Percentiles rank a stretch among this genome's conserved stretches.
Evolutionary conservation across 2,113 vertebrate species (phyloP).

Genomic region (Megalops atlanticus): DNA sequence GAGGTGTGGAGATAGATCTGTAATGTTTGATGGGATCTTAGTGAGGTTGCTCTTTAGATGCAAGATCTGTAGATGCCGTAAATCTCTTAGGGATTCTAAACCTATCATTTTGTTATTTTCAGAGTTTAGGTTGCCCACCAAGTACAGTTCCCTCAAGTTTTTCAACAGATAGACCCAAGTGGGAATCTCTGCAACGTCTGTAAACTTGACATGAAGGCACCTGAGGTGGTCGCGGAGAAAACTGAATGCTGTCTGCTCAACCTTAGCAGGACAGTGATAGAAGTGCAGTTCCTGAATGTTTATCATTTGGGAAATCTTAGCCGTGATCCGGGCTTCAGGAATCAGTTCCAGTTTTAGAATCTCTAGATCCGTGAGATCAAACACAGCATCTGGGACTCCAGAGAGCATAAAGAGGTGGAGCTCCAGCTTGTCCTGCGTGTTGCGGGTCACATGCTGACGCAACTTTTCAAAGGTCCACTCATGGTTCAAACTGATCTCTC

Average conservation of each 20-base stretch:
- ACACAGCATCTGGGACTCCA: slow-evolving; percentile 90
- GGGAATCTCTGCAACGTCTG: slow-evolving; percentile 95
- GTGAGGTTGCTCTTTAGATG: slow-evolving; percentile 97
- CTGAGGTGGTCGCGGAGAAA: slow-evolving; percentile 95
- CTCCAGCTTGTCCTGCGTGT: slow-evolving; percentile 89
- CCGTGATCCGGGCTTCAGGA: slow-evolving; percentile 92
- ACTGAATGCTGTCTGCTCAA: slow-evolving; percentile 95
- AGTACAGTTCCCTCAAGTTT: slow-evolving; percentile 88
- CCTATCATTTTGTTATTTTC: slow-evolving; percentile 99
- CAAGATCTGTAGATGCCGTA: slow-evolving; percentile 90
- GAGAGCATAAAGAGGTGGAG: slow-evolving; percentile 95
- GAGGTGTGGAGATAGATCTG: slow-evolving; percentile 92
- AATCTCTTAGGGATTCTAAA: slow-evolving; percentile 91
- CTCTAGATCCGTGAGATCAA: slow-evolving; percentile 92
- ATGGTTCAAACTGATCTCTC: slow-evolving; percentile 93
- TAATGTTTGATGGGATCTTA: slow-evolving; percentile 97
- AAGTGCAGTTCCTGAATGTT: slow-evolving; percentile 95
- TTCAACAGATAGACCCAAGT: slow-evolving; percentile 95
- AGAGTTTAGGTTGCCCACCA: slow-evolving; percentile 94
- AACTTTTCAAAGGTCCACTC: slow-evolving; percentile 98
- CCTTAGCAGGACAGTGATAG: slow-evolving; percentile 95
- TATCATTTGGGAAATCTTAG: slow-evolving; percentile 96
- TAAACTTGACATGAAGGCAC: slow-evolving; percentile 98
- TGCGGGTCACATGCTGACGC: slow-evolving; percentile 89
- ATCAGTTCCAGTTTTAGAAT: slow-evolving; percentile 94